Conservation (phyloP, 1,140 invertebrate genomes). For the Neotoxoptera formosana region DNA sequence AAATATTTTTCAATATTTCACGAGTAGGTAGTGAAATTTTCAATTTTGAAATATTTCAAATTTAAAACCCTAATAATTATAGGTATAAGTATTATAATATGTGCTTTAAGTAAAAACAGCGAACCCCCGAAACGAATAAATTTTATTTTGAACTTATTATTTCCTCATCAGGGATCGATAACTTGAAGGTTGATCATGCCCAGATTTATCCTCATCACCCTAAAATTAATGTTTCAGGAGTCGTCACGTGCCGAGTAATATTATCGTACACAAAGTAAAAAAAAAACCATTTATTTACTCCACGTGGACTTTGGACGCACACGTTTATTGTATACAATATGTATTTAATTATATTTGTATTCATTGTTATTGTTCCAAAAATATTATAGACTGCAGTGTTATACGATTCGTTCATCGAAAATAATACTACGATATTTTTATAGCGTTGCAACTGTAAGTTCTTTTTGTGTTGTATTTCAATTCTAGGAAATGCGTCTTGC, state of each 20-base stretch:
- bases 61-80: too few species aligned
- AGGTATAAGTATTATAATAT: too few species aligned
- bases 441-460: neutral
- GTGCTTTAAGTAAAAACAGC: neutral
- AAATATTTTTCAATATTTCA: too few species aligned
- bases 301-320: neutral
- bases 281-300: neutral
- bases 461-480: neutral
- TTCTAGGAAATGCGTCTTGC: neutral
- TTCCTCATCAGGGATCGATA: neutral
- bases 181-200: neutral
- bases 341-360: slow-evolving; percentile 6
- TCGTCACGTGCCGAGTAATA: neutral
- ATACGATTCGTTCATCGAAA: neutral
- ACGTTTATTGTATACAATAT: neutral
- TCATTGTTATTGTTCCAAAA: neutral
- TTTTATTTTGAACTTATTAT: neutral
- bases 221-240: neutral
- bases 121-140: neutral
- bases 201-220: neutral
- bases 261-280: neutral
- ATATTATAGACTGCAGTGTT: neutral
- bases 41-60: too few species aligned
- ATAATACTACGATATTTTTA: neutral
- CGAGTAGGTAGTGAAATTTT: too few species aligned